These are phyloP conservation scores for Darevskia mixta DNA, from an alignment of 2,797 vertebrate species.

Conservation along the genomic window DNA sequence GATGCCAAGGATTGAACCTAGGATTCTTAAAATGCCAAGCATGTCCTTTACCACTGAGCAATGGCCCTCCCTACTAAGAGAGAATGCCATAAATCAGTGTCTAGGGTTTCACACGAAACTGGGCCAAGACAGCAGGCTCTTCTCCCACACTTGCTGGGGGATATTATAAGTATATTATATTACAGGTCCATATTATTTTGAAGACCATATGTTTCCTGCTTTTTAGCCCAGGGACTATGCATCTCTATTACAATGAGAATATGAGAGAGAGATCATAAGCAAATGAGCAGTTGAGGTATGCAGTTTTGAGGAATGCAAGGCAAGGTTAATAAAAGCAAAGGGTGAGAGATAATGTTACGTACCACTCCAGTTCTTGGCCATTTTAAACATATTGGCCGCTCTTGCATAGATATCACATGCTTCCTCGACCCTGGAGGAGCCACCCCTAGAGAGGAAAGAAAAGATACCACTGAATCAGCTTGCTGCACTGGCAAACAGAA, in stretches of 20 bases:
- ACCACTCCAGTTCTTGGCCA: conserved; percentile 98
- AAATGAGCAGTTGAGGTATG: background rate
- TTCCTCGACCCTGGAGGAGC: conserved; percentile 92
- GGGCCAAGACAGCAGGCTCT: background rate
- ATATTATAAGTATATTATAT: too few species aligned
- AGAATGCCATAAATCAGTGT: background rate
- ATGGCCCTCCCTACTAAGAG: background rate
- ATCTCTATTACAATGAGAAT: background rate
- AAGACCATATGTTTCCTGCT: background rate
- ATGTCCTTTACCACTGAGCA: background rate
- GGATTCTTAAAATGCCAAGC: background rate
- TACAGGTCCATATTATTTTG: too few species aligned
- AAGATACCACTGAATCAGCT: background rate
- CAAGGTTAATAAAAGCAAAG: background rate
- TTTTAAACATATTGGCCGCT: conserved; percentile 96
- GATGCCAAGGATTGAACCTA: background rate
- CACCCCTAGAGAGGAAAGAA: conserved; percentile 77
- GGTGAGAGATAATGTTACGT: conserved; percentile 49
- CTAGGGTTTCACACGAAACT: background rate
- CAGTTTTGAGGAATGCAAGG: background rate
- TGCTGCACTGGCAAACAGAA: background rate
- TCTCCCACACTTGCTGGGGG: background rate
- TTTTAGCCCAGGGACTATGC: too few species aligned
- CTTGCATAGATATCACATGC: conserved; percentile 92
- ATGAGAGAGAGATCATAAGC: background rate